These are phyloP conservation scores for Scaptomyza flava DNA, from an alignment of 2,888 invertebrate species.

Conservation along the genomic window DNA sequence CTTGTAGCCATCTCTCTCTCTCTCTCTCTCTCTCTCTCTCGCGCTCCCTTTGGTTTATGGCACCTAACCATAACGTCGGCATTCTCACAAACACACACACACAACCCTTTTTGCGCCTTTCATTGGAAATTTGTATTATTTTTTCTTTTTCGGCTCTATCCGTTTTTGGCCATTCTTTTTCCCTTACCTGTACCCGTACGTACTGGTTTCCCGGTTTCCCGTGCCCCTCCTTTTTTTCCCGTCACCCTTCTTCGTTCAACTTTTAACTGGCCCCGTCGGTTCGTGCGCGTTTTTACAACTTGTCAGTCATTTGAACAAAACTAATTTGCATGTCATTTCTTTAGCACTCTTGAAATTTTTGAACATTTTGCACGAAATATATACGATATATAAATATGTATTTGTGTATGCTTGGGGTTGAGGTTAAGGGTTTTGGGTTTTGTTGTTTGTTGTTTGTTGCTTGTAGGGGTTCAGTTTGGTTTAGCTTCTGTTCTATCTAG, in stretches of 20 bases:
- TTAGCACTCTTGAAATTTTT: constrained; percentile 78
- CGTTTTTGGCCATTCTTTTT: background rate
- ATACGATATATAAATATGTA: constrained; percentile 1
- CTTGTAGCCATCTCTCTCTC: constrained; percentile 4
- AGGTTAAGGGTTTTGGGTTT: background rate
- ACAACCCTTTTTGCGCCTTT: constrained; percentile 56
- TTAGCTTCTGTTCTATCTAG: background rate
- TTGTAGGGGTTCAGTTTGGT: background rate
- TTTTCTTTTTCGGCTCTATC: constrained; percentile 27
- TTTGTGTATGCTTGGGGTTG: background rate
- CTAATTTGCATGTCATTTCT: constrained; percentile 81
- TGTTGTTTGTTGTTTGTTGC: background rate
- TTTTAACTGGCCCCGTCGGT: background rate
- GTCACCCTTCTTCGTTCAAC: background rate
- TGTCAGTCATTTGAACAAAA: constrained; percentile 81
- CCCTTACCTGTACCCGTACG: background rate
- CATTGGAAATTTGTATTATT: constrained; percentile 56
- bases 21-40: background rate
- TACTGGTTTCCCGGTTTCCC: background rate
- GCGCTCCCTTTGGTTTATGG: constrained; percentile 33
- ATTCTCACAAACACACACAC: constrained; percentile 18
- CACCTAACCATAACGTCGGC: constrained; percentile 21
- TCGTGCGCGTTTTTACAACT: constrained; percentile 65
- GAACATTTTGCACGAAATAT: constrained; percentile 66
- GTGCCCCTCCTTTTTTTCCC: background rate